Evolutionary conservation across 2,113 vertebrate species (phyloP).

Genomic region (Protobothrops mucrosquamatus): DNA sequence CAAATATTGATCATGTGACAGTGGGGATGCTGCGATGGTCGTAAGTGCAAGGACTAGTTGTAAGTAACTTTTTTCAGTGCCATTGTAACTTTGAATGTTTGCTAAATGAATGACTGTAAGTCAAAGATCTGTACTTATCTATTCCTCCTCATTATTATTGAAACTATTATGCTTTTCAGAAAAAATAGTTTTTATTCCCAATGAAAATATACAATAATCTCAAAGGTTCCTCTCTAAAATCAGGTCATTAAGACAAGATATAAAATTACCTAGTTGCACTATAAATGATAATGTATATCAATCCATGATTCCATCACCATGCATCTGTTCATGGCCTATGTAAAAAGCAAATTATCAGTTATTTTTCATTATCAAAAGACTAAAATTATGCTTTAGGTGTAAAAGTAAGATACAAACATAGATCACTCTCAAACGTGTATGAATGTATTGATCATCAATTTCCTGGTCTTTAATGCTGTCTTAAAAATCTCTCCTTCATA

Average conservation of each 20-base stretch:
- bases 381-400: not conserved
- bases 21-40: not conserved
- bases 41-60: not conserved
- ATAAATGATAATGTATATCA: not conserved
- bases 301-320: not conserved
- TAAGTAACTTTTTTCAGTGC: not conserved
- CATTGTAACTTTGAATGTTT: not conserved
- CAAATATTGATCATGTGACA: not conserved
- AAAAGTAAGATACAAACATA: not conserved
- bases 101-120: not conserved
- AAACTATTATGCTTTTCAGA: not conserved
- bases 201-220: not conserved
- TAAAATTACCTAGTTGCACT: not conserved
- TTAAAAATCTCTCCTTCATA: not conserved
- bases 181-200: not conserved
- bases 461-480: not conserved
- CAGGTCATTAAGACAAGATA: not conserved
- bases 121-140: not conserved
- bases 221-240: not conserved
- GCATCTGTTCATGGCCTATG: not conserved
- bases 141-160: not conserved
- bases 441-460: not conserved
- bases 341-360: not conserved
- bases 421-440: not conserved
- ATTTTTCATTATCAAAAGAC: not conserved